Conservation (phyloP, 2,888 invertebrate species). For the Drosophila suboccidentalis region DNA sequence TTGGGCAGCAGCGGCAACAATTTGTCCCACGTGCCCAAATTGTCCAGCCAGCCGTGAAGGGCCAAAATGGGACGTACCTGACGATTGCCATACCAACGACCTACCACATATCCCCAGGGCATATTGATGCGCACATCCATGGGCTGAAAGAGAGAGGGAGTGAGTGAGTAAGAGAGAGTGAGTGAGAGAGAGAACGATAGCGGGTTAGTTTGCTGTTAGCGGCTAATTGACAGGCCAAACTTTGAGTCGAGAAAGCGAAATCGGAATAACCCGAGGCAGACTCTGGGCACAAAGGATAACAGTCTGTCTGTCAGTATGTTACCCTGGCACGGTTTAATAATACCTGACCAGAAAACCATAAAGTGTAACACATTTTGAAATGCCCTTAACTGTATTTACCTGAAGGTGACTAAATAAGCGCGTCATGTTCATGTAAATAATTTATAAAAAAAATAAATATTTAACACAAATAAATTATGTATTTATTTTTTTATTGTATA, state of each 20-base stretch:
- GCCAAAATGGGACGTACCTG: constrained; percentile 89
- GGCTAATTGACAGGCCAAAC: constrained; percentile 68
- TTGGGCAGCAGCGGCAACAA: constrained; percentile 88
- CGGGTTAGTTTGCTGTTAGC: constrained; percentile 20
- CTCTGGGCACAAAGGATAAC: constrained; percentile 8
- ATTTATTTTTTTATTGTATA: no score
- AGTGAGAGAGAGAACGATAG: background rate
- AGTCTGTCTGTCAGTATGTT: constrained; percentile 3
- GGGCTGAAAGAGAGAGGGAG: constrained; percentile 58
- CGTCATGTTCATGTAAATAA: background rate
- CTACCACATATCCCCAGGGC: constrained; percentile 90
- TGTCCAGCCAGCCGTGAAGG: constrained; percentile 93
- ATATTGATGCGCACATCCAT: constrained; percentile 90
- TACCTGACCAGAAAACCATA: background rate
- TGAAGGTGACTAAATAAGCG: background rate
- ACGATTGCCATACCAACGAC: constrained; percentile 90
- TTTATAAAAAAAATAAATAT: no score
- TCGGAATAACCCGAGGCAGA: constrained; percentile 42
- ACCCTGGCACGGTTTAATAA: background rate
- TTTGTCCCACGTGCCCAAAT: constrained; percentile 91
- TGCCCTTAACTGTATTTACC: background rate
- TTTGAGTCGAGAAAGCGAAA: constrained; percentile 5
- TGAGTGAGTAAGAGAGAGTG: constrained; percentile 6
- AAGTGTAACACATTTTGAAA: background rate
- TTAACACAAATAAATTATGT: no score